Conservation (phyloP, 2,113 vertebrate species). For the Caranx melampygus region DNA sequence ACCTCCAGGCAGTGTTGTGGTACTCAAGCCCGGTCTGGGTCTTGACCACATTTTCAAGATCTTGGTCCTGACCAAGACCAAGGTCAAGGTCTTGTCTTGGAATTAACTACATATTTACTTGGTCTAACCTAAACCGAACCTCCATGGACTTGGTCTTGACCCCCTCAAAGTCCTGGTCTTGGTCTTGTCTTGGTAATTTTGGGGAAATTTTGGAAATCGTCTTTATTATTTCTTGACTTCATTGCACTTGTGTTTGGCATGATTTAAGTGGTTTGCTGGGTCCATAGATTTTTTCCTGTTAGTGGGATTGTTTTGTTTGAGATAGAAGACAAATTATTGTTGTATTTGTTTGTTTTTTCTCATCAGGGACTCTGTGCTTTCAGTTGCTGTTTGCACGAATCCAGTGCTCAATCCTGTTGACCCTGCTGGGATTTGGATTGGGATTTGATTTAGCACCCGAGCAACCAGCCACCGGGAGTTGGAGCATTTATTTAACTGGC, state of each 20-base stretch:
- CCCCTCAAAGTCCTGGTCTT: no score
- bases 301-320: not conserved
- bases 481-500: constrained; percentile 13
- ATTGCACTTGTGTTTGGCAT: not conserved
- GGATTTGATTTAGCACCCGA: not conserved
- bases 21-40: no score
- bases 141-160: no score
- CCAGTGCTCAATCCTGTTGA: constrained; percentile 2
- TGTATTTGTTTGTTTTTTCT: not conserved
- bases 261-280: no score
- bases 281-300: not conserved
- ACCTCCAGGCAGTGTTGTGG: no score
- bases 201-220: not conserved
- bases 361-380: not conserved
- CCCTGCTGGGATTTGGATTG: not conserved
- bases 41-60: no score
- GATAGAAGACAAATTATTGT: no score
- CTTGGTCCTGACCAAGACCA: no score
- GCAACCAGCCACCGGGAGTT: not conserved
- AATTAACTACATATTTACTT: no score
- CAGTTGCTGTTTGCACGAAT: not conserved
- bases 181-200: no score
- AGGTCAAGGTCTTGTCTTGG: no score
- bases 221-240: not conserved
- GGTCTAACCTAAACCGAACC: no score